A percentile compares a stretch with the other conserved stretches of the same genome.
phyloP scores from a whole-genome alignment of 2,113 vertebrate genomes.

The Cinclus cinclus region DNA sequence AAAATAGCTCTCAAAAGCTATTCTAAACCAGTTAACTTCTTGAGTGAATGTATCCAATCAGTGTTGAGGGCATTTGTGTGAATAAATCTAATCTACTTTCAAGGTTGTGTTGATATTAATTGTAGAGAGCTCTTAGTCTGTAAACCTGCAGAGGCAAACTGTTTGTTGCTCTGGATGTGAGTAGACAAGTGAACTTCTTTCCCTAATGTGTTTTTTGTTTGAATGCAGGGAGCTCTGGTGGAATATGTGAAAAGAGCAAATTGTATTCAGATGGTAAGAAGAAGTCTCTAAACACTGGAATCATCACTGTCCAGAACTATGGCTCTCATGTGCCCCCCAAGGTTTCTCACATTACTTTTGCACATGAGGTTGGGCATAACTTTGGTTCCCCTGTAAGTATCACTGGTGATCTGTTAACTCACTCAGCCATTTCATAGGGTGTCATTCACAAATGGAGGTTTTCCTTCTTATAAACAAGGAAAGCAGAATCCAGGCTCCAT shows the following conservation, averaged over 20 bases:
- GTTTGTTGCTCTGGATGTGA: neutral
- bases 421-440: neutral
- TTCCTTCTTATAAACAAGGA: neutral
- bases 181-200: neutral
- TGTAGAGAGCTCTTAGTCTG: neutral
- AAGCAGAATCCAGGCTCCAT: neutral
- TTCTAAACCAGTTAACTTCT: neutral
- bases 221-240: conserved; percentile 90
- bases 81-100: neutral
- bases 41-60: neutral
- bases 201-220: neutral
- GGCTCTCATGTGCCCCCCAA: conserved; percentile 97
- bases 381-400: conserved; percentile 96
- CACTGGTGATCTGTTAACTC: neutral
- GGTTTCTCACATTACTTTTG: conserved; percentile 98
- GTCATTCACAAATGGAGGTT: neutral
- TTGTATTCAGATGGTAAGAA: conserved; percentile 92
- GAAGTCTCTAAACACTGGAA: conserved; percentile 98
- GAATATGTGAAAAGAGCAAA: conserved; percentile 95
- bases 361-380: conserved; percentile 98
- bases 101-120: neutral
- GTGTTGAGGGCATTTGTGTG: neutral
- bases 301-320: conserved; percentile 98
- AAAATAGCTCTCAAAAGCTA: neutral
- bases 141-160: neutral